Evolutionary conservation across 2,113 vertebrate species (phyloP).

Genomic region (Craseonycteris thonglongyai): DNA sequence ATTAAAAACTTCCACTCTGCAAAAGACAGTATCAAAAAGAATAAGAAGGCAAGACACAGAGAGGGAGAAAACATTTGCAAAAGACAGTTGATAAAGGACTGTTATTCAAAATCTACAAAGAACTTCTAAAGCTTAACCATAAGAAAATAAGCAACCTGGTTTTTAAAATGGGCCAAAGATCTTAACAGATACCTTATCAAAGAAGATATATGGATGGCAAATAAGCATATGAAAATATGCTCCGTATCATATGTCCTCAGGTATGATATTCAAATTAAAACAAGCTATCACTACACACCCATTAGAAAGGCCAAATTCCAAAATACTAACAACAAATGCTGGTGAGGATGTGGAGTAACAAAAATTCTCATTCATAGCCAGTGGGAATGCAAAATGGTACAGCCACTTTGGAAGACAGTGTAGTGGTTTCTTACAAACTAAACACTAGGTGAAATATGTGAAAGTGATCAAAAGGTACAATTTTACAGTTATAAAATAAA

Average conservation of each 20-base stretch:
- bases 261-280: not conserved
- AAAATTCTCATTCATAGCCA: too few relatives aligned
- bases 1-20: not conserved
- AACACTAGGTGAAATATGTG: not conserved
- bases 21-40: not conserved
- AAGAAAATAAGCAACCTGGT: not conserved
- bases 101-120: not conserved
- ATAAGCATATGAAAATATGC: not conserved
- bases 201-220: not conserved
- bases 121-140: not conserved
- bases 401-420: not conserved
- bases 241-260: not conserved
- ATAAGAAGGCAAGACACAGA: not conserved
- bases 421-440: not conserved
- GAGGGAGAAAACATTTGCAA: not conserved
- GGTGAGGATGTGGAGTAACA: not conserved
- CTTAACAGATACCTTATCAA: not conserved
- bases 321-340: not conserved
- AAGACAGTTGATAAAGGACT: not conserved
- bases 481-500: not conserved
- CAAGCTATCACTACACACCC: not conserved
- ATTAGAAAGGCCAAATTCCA: not conserved
- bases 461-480: not conserved
- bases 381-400: not conserved
- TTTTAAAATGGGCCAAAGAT: not conserved